Base-by-base conservation (phyloP, 2,113 vertebrate genomes). In the Proterorhinus semilunaris region DNA sequence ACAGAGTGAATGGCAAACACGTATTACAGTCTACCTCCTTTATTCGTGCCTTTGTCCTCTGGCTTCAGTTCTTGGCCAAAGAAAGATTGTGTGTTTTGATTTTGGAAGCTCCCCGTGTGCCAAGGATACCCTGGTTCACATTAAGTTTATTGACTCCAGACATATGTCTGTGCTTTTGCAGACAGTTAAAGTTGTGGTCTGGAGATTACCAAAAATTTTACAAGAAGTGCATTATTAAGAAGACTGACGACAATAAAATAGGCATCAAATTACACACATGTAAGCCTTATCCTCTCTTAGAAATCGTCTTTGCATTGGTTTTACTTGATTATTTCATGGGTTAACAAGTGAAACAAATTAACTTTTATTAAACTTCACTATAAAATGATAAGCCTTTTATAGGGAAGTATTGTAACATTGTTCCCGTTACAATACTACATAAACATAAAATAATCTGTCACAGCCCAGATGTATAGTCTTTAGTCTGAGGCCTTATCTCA, bases 121-220 rank as follows among this genome's bases (percentile, higher is more conserved):
- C 55, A 62, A 9, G 61, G 67, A 61, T 67, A 44, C 68, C 47
- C 48, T 71, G 70, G 64, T 74, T 78, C 78, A 63, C 68, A 62
- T 75, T 63, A 74, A 75, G 68, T 72, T 80, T 78, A 81, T 80
- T 76, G 70, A 76, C 62, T 71, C 72, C 82, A 75, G 78, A 80
- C 78, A 81, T 7, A 69, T 65, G 82, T 63, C 63, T 79, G 63
- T 52, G 70, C 62, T 72, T 45, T 75, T 73, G 72, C 68, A 78
- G 55, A 55, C 44, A 50, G 54, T 13, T 15, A 13, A 36, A 36
- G 27, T 36, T 36, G 27, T 36, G 27, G 27, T 5, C 27, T 36
- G 27, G 27, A 36, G 64, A 69, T 49, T 76, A 63, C 68, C 66
- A 54, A 50, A 53, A 58, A 66, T 21, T 64, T 42, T 36, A 21